phyloP scores from a whole-genome alignment of 2,797 vertebrate genomes.

The Sparus aurata region DNA sequence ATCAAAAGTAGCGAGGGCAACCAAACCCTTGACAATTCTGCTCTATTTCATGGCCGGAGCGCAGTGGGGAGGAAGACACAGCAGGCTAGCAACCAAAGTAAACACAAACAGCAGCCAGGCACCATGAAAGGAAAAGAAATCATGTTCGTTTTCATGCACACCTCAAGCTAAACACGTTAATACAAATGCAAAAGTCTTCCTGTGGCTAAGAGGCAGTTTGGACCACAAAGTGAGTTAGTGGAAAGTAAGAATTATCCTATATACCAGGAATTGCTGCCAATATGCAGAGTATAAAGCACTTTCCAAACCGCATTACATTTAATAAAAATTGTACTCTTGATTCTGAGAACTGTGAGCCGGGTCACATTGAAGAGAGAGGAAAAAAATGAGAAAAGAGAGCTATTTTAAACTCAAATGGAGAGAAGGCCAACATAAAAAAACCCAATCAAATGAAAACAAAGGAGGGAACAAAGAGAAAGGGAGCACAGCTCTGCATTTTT shows the following conservation, averaged over 20 bases:
- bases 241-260: conserved; percentile 41
- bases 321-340: conserved; percentile 22
- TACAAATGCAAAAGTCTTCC: conserved; percentile 40
- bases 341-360: conserved; percentile 19
- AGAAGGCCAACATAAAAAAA: conserved; percentile 37
- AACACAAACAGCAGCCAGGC: conserved; percentile 75
- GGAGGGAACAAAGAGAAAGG: conserved; percentile 49
- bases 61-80: conserved; percentile 57
- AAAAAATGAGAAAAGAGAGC: conserved; percentile 13
- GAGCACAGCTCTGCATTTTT: conserved; percentile 45
- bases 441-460: conserved; percentile 52
- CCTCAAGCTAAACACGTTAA: conserved; percentile 53
- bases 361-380: conserved; percentile 6
- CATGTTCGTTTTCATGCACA: conserved; percentile 70
- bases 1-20: conserved; percentile 60
- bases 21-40: conserved; percentile 57
- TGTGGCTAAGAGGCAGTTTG: conserved; percentile 44
- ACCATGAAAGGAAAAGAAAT: conserved; percentile 70
- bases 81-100: conserved; percentile 74
- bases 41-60: conserved; percentile 51
- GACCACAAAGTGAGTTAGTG: conserved; percentile 37
- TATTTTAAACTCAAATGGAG: conserved; percentile 25
- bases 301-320: conserved; percentile 39
- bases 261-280: conserved; percentile 33
- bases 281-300: conserved; percentile 18